Base-by-base conservation (phyloP, 1,140 invertebrate genomes). In the Orussus abietinus region DNA sequence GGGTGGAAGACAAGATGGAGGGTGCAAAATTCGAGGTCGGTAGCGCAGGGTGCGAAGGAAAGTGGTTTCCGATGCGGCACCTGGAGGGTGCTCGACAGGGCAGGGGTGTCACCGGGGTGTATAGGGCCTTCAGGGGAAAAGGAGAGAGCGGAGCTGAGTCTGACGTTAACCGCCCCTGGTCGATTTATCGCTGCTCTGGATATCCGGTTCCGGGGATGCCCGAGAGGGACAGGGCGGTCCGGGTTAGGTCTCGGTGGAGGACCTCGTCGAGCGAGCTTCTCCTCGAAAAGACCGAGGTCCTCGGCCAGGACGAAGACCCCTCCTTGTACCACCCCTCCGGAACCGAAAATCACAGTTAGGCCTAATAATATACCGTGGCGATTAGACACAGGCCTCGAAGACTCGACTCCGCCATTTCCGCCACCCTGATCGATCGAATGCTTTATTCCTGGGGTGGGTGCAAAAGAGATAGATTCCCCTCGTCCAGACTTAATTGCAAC, bases 301-400 rank as follows among this genome's bases (percentile, higher is more conserved):
- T n/a, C n/a, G n/a, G n/a, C n/a, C n/a, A n/a, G n/a, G n/a, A n/a
- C n/a, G n/a, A n/a, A n/a, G n/a, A n/a, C 31, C 10, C 31, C 25
- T 28, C 25, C 10, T 12, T 29, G 40, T 37, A 32, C 52, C 50
- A 22, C 37, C 39, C 47, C 25, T 49, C 53, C 53, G 49, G 55
- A 53, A 57, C 53, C 52, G 40, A 64, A 57, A 53, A n/a, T n/a
- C n/a, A 46, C 62, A 62, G 59, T 68, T 66, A 68, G 70, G 69
- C 59, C 67, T 68, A 64, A n/a, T n/a, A n/a, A 67, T 69, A 70
- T 70, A 70, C 57, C 57, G 59, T 56, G 37, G 66, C 66, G 69
- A 70, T 72, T 70, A 70, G 66, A 49, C 59, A 53, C 69, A 72
- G 64, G 49, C 56, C 47, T 43, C 43, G 21, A n/a, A n/a, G n/a